Conservation (phyloP, 2,113 vertebrate genomes). For the Leptobrachium leishanense region DNA sequence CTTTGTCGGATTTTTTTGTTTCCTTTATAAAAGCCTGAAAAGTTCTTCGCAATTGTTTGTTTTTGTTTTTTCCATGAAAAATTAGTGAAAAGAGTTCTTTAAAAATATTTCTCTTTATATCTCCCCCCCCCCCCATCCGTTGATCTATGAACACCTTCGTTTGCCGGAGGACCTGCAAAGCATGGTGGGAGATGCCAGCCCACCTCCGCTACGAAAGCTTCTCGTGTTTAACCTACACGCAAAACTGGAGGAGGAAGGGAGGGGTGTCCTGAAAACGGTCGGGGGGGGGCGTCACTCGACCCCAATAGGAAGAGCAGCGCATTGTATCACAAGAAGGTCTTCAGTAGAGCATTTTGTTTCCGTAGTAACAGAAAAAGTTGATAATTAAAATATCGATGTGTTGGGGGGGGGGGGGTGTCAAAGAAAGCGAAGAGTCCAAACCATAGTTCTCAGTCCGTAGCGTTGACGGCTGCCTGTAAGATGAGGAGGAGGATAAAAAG, state of each 20-base stretch:
- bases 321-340: not conserved
- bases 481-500: too few species aligned
- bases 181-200: not conserved
- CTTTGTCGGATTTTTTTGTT: constrained; percentile 44
- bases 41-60: constrained; percentile 32
- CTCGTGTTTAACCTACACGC: too few species aligned
- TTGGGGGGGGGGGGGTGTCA: not conserved
- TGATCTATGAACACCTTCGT: not conserved
- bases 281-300: not conserved
- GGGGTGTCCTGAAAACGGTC: not conserved
- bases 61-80: constrained; percentile 61
- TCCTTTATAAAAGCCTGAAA: constrained; percentile 33
- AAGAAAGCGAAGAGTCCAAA: not conserved
- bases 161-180: not conserved
- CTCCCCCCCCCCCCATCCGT: constrained; percentile 33
- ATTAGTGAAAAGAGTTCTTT: constrained; percentile 74
- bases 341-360: not conserved
- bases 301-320: constrained; percentile 4
- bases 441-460: not conserved
- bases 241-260: too few species aligned
- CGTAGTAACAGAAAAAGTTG: not conserved
- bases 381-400: too few species aligned
- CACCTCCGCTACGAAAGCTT: not conserved
- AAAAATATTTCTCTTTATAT: constrained; percentile 67
- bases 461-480: constrained; percentile 1